Evolutionary conservation across 2,888 invertebrate genomes (phyloP), one percentile per base, ranked within the genome.

Genomic region (Calephelis perditalis): DNA sequence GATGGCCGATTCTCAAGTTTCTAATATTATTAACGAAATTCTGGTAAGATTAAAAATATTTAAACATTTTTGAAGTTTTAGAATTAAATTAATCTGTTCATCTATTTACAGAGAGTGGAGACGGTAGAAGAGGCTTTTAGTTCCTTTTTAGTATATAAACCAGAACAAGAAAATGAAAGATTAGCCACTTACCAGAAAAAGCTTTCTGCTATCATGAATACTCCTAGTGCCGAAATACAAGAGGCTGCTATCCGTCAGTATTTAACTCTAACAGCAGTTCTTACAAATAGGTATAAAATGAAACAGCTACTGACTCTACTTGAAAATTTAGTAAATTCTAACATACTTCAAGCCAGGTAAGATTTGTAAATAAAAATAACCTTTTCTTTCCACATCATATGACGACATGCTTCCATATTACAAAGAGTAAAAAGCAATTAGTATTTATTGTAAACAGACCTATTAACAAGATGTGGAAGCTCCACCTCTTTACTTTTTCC

Each of bases 101-200:
- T 35, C 60, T 64, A 59, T 67, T 86, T 88, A 11, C 71, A 96
- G 96, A 93, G 94, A 79, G 95, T 96, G 7, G 96, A 97, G 75
- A 92, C 94, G 0, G 95, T 96, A 44, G 97, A 97, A 76, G 96
- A 97, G 81, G 96, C 97, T 0, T 98, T 98, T 75, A 96, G 96
- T 77, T 96, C 96, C 71, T 96, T 96, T 71, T 92, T 98, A 63
- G 95, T 97, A 1, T 95, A 97, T 73, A 94, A 94, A 69, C 91
- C 93, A 15, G 93, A 94, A 59, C 92, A 92, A 62, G 95, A 96
- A 76, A 91, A 88, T 67, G 94, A 95, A 68, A 94, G 94, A 77
- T 86, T 94, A 40, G 81, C 92, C 47, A 83, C 89, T 74, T 95
- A 95, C 84, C 93, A 95, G 69, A 93, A 94, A 66, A 94, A 94